Evolutionary conservation across 1,140 invertebrate species (phyloP), one percentile per base, ranked within the genome.

Genomic region (Heliconius melpomene): DNA sequence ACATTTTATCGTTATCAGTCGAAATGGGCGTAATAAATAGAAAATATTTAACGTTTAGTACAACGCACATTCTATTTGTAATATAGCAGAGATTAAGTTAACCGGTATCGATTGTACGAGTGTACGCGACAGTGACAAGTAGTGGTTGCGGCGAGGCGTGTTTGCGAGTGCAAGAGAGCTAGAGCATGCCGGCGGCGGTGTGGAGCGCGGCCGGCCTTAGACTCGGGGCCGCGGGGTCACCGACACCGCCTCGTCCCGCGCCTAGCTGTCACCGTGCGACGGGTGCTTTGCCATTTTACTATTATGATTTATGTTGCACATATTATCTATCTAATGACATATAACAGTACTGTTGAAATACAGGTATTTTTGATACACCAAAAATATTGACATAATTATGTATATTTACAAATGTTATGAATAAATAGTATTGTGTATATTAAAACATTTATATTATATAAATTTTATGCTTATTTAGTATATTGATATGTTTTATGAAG

Each of bases 191-290:
- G 26, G 66, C 26, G 54, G 72, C 72, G 52, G 57, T 77, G 71
- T 73, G 57, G 50, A 85, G 82, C 84, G 82, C 87, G 84, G 87
- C 87, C 86, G 85, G 82, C 78, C 81, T 77, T 79, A 82, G 76
- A 81, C 84, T 87, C 88, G 88, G 86, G 87, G 87, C 87, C 90
- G 90, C 82, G 91, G 87, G 91, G 91, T 93, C 91, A 93, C 82
- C 90, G 91, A 93, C 91, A 90, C 90, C 84, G 84, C 85, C 85
- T 83, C 83, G 84, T 81, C 82, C 80, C 85, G 83, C 83, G 81
- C 87, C 81, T 84, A 79, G 79, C 85, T 84, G 84, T 85, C 85
- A 82, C 77, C 72, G 46, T 54, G 46, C 70, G 50, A 36, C 77
- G 84, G 86, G 86, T 40, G 71, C 71, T 72, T 23, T 72, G 71